These are phyloP conservation scores for Tursiops truncatus DNA, from an alignment of 2,113 vertebrate genomes.

Conservation along the genomic window DNA sequence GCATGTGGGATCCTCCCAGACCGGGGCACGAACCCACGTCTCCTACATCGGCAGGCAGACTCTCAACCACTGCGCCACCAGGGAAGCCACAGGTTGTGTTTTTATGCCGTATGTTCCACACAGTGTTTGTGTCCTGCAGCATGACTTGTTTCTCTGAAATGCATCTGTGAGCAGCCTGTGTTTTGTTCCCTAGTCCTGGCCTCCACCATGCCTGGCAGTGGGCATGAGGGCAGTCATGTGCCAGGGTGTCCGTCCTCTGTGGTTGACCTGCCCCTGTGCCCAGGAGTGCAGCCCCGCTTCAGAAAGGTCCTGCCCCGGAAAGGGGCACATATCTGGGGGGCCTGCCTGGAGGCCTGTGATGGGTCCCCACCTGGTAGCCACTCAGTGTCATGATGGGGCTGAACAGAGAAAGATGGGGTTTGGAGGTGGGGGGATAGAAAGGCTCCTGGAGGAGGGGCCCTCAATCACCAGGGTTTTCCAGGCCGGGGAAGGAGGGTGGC, in stretches of 20 bases:
- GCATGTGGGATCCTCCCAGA: too few relatives aligned
- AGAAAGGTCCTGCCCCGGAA: not conserved
- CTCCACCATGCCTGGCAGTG: not conserved
- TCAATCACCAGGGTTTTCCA: not conserved
- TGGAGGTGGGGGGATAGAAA: not conserved
- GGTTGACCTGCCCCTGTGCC: not conserved
- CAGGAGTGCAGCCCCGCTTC: not conserved
- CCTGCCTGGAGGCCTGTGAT: not conserved
- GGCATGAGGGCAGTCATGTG: fast-evolving
- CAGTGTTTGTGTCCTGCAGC: not conserved
- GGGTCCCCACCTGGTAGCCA: not conserved
- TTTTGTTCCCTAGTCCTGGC: not conserved
- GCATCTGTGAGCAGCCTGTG: not conserved
- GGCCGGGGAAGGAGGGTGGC: not conserved
- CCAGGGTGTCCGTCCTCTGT: not conserved
- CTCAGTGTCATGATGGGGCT: not conserved
- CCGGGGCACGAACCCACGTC: too few relatives aligned
- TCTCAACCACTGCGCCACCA: too few relatives aligned
- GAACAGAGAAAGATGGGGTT: too few relatives aligned
- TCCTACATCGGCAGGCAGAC: too few relatives aligned
- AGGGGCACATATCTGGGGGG: not conserved
- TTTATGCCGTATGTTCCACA: not conserved
- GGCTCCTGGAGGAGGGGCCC: not conserved
- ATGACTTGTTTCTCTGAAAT: not conserved
- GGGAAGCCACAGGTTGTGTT: too few relatives aligned